Evolutionary conservation across 2,113 vertebrate genomes (phyloP).

Genomic region (Alligator sinensis): DNA sequence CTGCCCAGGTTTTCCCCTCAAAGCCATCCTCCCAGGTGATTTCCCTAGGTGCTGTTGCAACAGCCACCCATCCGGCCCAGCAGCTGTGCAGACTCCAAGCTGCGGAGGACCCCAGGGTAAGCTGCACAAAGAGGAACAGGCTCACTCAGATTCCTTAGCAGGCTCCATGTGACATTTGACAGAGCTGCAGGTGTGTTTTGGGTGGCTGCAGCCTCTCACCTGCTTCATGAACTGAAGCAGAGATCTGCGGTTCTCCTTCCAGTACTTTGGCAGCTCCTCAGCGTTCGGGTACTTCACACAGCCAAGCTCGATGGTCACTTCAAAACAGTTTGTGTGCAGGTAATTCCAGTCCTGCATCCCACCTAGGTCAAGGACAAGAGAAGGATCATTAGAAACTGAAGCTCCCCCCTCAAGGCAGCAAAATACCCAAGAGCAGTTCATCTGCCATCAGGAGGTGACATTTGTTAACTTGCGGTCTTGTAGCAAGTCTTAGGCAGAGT

Average conservation of each 20-base stretch:
- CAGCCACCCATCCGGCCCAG: background rate
- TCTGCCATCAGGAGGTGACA: background rate
- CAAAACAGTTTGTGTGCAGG: constrained; percentile 96
- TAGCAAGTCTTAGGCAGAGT: background rate
- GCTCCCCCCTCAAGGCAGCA: background rate
- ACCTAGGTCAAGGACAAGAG: constrained; percentile 77
- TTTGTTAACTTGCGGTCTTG: background rate
- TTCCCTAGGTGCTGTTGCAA: background rate
- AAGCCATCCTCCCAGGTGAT: background rate
- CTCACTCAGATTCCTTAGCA: background rate
- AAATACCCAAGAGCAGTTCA: background rate
- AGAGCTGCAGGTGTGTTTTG: background rate
- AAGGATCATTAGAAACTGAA: background rate
- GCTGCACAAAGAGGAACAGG: background rate
- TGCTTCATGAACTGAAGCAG: constrained; percentile 94
- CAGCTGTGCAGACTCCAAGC: background rate
- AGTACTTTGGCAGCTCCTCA: constrained; percentile 88
- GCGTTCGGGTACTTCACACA: constrained; percentile 93
- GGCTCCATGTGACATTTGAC: background rate
- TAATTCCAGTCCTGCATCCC: constrained; percentile 99
- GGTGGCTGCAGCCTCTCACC: constrained; percentile 71
- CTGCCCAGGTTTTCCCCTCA: background rate
- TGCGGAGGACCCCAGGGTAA: background rate
- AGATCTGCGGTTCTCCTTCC: constrained; percentile 90
- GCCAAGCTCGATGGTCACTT: constrained; percentile 96